Evolutionary conservation across 2,797 vertebrate species (phyloP).

Genomic region (Hydrolagus colliei): DNA sequence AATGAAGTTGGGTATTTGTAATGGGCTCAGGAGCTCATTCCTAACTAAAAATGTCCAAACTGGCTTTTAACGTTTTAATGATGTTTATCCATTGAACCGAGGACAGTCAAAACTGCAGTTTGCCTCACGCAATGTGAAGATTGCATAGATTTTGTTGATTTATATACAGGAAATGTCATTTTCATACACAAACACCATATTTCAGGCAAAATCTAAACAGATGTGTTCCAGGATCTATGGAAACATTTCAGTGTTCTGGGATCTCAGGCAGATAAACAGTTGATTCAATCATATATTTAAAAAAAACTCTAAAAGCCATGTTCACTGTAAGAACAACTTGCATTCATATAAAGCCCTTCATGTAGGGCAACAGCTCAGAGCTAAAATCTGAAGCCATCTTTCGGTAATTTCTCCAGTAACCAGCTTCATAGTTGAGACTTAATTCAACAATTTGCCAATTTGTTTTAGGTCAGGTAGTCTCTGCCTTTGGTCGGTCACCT

Average conservation of each 20-base stretch:
- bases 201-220: too few relatives aligned
- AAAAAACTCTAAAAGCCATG: too few relatives aligned
- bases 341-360: too few relatives aligned
- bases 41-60: background rate
- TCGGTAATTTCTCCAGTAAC: too few relatives aligned
- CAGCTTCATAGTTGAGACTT: too few relatives aligned
- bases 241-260: background rate
- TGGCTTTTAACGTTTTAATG: background rate
- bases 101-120: background rate
- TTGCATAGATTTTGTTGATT: background rate
- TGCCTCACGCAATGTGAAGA: background rate
- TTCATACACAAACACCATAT: background rate
- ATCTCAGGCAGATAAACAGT: background rate
- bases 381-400: too few relatives aligned
- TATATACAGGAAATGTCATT: background rate
- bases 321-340: too few relatives aligned
- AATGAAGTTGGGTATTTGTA: background rate
- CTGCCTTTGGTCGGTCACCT: too few relatives aligned
- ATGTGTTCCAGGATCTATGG: too few relatives aligned
- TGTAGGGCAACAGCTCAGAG: too few relatives aligned
- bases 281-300: background rate
- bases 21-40: background rate
- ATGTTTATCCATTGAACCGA: background rate
- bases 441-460: too few relatives aligned
- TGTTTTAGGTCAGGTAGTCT: too few relatives aligned